Conservation (phyloP, 2,113 vertebrate species). For the Charadrius vociferus region DNA sequence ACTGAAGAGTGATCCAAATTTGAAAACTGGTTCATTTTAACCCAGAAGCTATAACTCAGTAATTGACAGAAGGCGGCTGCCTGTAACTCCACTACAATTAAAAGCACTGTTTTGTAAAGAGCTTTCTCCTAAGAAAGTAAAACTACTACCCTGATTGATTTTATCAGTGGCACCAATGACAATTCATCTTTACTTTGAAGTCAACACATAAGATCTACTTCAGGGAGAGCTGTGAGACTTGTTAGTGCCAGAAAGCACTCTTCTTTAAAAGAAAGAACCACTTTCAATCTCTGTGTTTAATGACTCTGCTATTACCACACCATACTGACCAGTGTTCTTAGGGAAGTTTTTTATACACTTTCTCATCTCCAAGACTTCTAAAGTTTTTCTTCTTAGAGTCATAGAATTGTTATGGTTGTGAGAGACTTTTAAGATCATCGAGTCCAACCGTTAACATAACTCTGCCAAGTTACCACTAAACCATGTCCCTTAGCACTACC, state of each 20-base stretch:
- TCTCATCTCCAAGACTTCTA: not conserved
- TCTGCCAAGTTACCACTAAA: not conserved
- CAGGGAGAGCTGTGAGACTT: not conserved
- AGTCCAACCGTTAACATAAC: not conserved
- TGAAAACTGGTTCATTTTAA: not conserved
- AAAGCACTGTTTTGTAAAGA: conserved; percentile 6
- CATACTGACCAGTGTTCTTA: not conserved
- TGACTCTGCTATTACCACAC: not conserved
- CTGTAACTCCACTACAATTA: not conserved
- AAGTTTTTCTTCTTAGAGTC: not conserved
- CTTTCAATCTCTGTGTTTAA: not conserved
- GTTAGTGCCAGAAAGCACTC: not conserved
- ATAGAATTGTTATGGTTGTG: not conserved
- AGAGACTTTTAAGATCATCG: not conserved
- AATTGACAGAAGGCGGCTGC: not conserved
- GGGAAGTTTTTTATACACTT: not conserved
- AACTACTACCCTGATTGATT: not conserved
- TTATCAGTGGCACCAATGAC: not conserved
- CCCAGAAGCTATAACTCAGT: not conserved
- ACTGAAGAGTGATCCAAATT: not conserved
- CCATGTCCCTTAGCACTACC: not conserved
- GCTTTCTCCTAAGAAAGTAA: not conserved
- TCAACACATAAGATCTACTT: not conserved
- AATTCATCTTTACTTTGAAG: not conserved
- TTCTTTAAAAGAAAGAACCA: not conserved